Evolutionary conservation across 2,113 vertebrate species (phyloP), one percentile per base, ranked within the genome.

Genomic region (Dicaeum eximium): DNA sequence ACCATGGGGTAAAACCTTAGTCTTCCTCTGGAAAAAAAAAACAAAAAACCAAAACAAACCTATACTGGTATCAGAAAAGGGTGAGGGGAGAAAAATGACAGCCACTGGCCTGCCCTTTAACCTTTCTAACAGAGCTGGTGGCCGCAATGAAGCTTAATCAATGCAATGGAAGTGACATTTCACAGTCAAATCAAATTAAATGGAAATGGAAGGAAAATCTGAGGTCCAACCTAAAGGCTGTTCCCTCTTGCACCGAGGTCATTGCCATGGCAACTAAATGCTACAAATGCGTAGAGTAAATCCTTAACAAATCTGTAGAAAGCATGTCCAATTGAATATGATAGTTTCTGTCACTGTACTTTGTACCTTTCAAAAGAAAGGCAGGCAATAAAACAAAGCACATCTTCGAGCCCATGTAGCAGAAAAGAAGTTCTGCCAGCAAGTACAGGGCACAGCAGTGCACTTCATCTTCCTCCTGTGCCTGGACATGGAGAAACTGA

Each of bases 121-220:
- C 98, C 98, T 98, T 97, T 66, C 92, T 98, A 97, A 98, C 98
- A 97, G 97, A 95, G 96, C 96, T 98, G 92, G 98, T 98, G 97
- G 98, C 98, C 97, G 72, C 97, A 97, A 79, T 97, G 98, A 98
- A 97, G 98, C 98, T 98, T 98, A 98, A 99, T 99, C 99, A 98
- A 99, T 99, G 98, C 98, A 97, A 97, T 98, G 97, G 98, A 98
- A 99, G 98, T 98, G 98, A 98, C 98, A 98, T 99, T 99, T 98
- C 95, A 96, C 98, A 98, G 98, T 98, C 98, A 98, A 99, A 99
- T 99, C 98, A 98, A 99, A 99, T 99, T 99, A 99, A 98, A 98
- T 98, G 98, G 98, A 98, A 98, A 99, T 97, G 97, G 98, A 98
- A 98, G 97, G 97, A 97, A 98, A 98, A 98, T 98, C 97, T 97